These are phyloP conservation scores for Acrossocheilus fasciatus DNA, from an alignment of 2,797 vertebrate species.

Conservation along the genomic window DNA sequence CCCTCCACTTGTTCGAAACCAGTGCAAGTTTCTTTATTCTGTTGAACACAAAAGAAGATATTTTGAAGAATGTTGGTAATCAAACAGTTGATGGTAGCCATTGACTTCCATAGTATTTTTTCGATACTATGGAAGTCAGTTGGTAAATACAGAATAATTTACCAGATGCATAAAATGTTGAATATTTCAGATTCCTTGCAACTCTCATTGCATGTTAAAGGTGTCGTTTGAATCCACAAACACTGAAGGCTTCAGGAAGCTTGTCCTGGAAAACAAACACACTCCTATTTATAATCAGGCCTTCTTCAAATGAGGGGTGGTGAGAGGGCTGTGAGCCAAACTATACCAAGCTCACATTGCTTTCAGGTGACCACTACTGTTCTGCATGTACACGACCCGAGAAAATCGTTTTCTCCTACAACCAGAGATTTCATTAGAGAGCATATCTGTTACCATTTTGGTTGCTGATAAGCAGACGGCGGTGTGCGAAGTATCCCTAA, in stretches of 20 bases:
- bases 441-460: slow-evolving; percentile 14
- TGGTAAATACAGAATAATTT: not conserved
- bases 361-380: slow-evolving; percentile 31
- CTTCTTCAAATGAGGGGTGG: slow-evolving; percentile 59
- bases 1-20: not conserved
- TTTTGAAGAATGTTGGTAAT: not conserved
- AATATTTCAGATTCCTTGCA: not conserved
- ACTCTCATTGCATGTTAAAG: not conserved
- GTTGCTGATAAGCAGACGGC: slow-evolving; percentile 33
- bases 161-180: not conserved
- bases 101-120: not conserved
- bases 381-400: not conserved
- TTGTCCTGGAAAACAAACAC: slow-evolving; percentile 11
- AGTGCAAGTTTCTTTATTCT: not conserved
- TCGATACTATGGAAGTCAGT: not conserved
- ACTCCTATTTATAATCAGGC: slow-evolving; percentile 80
- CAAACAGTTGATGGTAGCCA: not conserved
- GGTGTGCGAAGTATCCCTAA: slow-evolving; percentile 21
- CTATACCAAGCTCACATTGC: slow-evolving; percentile 22
- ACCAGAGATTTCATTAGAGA: not conserved
- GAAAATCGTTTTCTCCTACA: not conserved
- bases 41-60: not conserved
- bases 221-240: slow-evolving; percentile 64
- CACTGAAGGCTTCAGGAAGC: slow-evolving; percentile 67
- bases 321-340: slow-evolving; percentile 19